Percentiles rank a stretch among this genome's conserved stretches.
Evolutionary conservation across 2,888 invertebrate genomes (phyloP).

Genomic region (Cylloceria caligata): DNA sequence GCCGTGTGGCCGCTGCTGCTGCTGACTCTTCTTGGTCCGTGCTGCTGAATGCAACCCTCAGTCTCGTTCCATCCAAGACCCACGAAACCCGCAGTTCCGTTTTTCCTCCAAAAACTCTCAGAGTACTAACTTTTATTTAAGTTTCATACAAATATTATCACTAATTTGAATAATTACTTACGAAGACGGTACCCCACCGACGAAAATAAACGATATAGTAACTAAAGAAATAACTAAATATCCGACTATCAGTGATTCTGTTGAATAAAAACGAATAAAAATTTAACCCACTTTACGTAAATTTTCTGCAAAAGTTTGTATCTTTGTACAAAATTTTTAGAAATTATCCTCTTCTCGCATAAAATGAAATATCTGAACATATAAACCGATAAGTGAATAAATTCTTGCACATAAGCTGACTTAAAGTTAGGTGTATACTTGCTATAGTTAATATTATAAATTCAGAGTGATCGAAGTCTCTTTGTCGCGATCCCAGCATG

Average conservation of each 20-base stretch:
- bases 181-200: not conserved
- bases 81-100: slow-evolving; percentile 67
- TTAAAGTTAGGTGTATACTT: slow-evolving; percentile 3
- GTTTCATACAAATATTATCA: not conserved
- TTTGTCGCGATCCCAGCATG: not conserved
- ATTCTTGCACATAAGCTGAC: not conserved
- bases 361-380: not conserved
- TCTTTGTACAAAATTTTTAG: no score
- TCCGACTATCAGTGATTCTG: not conserved
- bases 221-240: not conserved
- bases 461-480: slow-evolving; percentile 17
- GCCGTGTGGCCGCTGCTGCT: slow-evolving; percentile 57
- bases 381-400: slow-evolving; percentile 40
- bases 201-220: slow-evolving; percentile 3
- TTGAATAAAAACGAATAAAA: no score
- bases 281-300: no score
- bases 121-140: slow-evolving; percentile 25
- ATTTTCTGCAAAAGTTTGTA: no score
- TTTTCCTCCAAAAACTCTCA: slow-evolving; percentile 43
- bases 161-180: slow-evolving; percentile 5
- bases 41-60: slow-evolving; percentile 70
- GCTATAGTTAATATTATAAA: slow-evolving; percentile 5
- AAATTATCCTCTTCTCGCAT: not conserved
- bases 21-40: slow-evolving; percentile 60
- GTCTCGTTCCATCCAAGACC: slow-evolving; percentile 72